Evolutionary conservation across 2,113 vertebrate genomes (phyloP).

Genomic region (Clarias gariepinus): DNA sequence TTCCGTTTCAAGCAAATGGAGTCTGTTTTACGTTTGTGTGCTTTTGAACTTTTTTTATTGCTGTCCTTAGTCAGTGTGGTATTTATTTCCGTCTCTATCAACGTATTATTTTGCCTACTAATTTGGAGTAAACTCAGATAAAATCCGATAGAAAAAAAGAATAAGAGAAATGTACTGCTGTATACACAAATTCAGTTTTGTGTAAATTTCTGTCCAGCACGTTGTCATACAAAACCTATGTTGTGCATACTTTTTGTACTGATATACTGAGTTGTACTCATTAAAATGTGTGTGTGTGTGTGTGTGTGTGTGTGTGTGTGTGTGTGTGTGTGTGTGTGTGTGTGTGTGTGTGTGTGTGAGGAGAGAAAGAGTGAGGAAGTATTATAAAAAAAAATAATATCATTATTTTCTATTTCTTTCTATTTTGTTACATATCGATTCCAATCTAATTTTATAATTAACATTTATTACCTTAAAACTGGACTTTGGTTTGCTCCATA

Average conservation of each 20-base stretch:
- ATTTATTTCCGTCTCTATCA: slow-evolving; percentile 47
- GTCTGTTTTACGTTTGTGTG: slow-evolving; percentile 47
- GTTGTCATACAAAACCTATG: not conserved
- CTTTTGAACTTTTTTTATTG: slow-evolving; percentile 58
- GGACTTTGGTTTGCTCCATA: slow-evolving; percentile 3
- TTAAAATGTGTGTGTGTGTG: too few relatives aligned
- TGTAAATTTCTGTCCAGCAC: not conserved
- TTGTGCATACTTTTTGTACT: not conserved
- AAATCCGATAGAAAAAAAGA: not conserved
- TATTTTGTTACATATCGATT: not conserved
- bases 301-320: not conserved
- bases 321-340: not conserved
- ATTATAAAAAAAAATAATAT: too few relatives aligned
- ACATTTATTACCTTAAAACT: too few relatives aligned
- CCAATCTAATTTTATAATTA: too few relatives aligned
- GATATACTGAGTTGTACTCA: not conserved
- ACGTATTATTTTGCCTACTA: slow-evolving; percentile 27
- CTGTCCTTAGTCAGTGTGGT: slow-evolving; percentile 37
- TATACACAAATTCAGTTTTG: not conserved
- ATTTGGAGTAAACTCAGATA: not conserved
- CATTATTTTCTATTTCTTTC: too few relatives aligned
- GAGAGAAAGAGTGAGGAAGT: not conserved
- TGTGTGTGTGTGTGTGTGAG: not conserved
- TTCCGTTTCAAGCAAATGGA: slow-evolving; percentile 58
- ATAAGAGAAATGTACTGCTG: not conserved